phyloP scores from a whole-genome alignment of 1,140 invertebrate genomes.

The Sinonovacula constricta region DNA sequence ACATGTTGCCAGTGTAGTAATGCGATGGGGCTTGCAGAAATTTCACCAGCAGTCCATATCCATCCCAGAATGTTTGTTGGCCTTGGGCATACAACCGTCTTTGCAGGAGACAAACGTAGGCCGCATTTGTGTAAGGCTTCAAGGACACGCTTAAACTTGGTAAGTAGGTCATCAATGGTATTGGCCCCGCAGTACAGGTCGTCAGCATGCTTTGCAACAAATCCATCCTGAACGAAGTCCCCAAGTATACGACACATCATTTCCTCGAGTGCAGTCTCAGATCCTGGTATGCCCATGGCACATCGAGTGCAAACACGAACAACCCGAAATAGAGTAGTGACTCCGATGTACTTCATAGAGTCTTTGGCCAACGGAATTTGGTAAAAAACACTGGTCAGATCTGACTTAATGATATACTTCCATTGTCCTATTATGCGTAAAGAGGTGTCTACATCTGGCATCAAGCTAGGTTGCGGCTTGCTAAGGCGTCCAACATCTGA shows the following conservation, averaged over 20 bases:
- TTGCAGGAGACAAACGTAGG: no score
- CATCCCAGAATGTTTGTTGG: slow-evolving; percentile 45
- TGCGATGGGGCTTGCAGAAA: slow-evolving; percentile 52
- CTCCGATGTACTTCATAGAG: slow-evolving; percentile 50
- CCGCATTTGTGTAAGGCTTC: slow-evolving; percentile 12
- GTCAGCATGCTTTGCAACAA: no score
- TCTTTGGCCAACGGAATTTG: no score
- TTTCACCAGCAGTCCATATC: slow-evolving; percentile 34
- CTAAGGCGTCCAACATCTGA: slow-evolving; percentile 15
- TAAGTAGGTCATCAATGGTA: slow-evolving; percentile 14
- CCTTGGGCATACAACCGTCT: slow-evolving; percentile 49
- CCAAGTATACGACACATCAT: no score
- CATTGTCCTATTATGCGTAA: slow-evolving; percentile 29
- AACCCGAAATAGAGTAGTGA: slow-evolving; percentile 40
- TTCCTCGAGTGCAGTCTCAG: no score
- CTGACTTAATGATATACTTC: no score
- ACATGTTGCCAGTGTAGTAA: slow-evolving; percentile 39
- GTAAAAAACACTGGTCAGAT: no score
- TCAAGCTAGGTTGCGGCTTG: slow-evolving; percentile 13
- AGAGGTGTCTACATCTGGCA: slow-evolving; percentile 20
- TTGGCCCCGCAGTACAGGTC: slow-evolving; percentile 31
- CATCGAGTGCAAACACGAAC: slow-evolving; percentile 49
- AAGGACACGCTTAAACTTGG: no score
- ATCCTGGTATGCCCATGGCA: no score
- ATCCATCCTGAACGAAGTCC: no score